Evolutionary conservation across 2,113 vertebrate genomes (phyloP), one percentile per base, ranked within the genome.

Genomic region (Rhombomys opimus): DNA sequence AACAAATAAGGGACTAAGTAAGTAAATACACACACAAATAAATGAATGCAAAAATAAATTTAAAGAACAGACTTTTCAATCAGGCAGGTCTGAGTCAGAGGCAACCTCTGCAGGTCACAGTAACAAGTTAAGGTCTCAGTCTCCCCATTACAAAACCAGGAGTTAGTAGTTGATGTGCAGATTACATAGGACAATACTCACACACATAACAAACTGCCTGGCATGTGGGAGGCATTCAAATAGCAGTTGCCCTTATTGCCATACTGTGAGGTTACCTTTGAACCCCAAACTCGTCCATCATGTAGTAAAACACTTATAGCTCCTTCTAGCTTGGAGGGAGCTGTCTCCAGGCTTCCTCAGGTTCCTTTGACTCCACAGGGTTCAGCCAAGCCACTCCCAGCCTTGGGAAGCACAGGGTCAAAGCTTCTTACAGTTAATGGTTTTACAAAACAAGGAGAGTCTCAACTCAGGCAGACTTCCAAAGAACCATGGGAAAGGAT

Each of bases 401-500:
- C 65, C 89, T 84, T 95, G 57, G 82, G 93, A 97, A 96, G 93
- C 89, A 87, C 5, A 89, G 32, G 38, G 61, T 75, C 91, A 96
- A 75, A 22, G 61, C 87, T 89, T 81, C 70, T 92, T 77, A 61
- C 1, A 67, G 63, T 76, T 92, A 96, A 96, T 91, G 76, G 68
- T 61, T 97, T 96, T 87, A 87, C 46, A 80, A 88, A 95, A 93
- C 87, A 94, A 76, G n/a, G 52, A 94, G 87, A 87, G 63, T 46
- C n/a, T 94, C 85, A 89, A 85, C 59, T 50, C 38, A 72, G 82
- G 82, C 88, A 96, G 65, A 70, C 25, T 96, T 95, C 93, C 95
- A 96, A 90, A 9, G 80, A 95, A 38, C 38, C 30, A 25, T 13
- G 18, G 11, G 11, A 18, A 59, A 30, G 30, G 67, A 76, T 27